Evolutionary conservation across 2,797 vertebrate species (phyloP).

Genomic region (Hozukius guyotensis): DNA sequence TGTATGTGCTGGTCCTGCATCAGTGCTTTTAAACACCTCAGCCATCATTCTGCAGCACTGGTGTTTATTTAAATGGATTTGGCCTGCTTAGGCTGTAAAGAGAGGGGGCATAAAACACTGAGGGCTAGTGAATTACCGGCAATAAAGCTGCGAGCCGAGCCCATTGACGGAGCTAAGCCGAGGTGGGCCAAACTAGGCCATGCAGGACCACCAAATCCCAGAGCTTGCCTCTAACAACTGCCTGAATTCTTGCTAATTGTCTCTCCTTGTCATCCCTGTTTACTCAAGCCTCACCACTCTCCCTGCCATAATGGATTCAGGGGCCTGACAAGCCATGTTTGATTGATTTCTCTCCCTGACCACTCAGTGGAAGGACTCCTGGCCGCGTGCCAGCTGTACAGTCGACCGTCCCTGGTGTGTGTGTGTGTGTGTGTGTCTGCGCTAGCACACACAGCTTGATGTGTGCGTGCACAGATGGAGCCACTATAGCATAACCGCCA

Average conservation of each 20-base stretch:
- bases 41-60: conserved; percentile 79
- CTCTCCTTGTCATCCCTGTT: conserved; percentile 79
- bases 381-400: conserved; percentile 78
- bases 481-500: conserved; percentile 74
- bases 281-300: conserved; percentile 82
- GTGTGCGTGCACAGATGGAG: conserved; percentile 74
- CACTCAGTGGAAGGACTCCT: conserved; percentile 78
- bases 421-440: conserved; percentile 30
- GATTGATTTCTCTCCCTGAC: conserved; percentile 80
- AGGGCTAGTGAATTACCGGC: conserved; percentile 83
- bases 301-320: conserved; percentile 74
- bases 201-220: conserved; percentile 69
- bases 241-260: conserved; percentile 77
- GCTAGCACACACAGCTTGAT: conserved; percentile 31
- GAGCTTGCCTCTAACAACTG: conserved; percentile 63
- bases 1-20: conserved; percentile 58
- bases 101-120: conserved; percentile 75
- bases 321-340: conserved; percentile 78
- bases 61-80: conserved; percentile 86
- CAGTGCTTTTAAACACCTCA: conserved; percentile 73
- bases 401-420: conserved; percentile 53
- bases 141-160: conserved; percentile 79
- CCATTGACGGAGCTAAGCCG: conserved; percentile 58
- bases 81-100: conserved; percentile 81
- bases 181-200: conserved; percentile 70